Evolutionary conservation across 2,888 invertebrate species (phyloP).

Genomic region (Willowsia nigromaculata): DNA sequence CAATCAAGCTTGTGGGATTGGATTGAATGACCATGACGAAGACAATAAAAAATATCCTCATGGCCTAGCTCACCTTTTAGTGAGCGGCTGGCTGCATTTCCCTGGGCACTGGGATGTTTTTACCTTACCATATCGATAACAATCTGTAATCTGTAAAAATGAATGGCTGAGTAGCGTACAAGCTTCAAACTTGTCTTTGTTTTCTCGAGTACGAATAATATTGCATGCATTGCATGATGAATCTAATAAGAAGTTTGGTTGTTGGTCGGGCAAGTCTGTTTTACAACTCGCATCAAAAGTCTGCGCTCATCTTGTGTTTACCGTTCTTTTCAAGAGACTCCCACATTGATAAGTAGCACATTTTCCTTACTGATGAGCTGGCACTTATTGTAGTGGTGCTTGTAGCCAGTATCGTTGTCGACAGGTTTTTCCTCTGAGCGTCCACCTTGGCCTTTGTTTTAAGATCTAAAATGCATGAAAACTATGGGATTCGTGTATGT

Average conservation of each 20-base stretch:
- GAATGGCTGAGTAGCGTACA: background rate
- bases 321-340: constrained; percentile 61
- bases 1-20: background rate
- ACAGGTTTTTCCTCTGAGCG: background rate
- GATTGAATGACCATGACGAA: background rate
- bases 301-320: constrained; percentile 50
- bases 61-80: background rate
- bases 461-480: background rate
- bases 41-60: background rate
- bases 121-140: background rate
- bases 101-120: background rate
- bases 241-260: background rate
- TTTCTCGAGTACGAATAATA: background rate
- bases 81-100: background rate
- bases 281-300: constrained; percentile 14
- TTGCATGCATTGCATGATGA: too few species aligned
- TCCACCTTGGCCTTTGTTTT: background rate
- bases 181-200: background rate
- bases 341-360: constrained; percentile 71
- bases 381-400: background rate
- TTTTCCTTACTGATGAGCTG: constrained; percentile 15
- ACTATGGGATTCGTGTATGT: too few species aligned
- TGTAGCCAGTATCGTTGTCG: background rate
- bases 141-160: background rate
- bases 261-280: background rate